phyloP scores from a whole-genome alignment of 2,888 invertebrate genomes.

The Troilus luridus region DNA sequence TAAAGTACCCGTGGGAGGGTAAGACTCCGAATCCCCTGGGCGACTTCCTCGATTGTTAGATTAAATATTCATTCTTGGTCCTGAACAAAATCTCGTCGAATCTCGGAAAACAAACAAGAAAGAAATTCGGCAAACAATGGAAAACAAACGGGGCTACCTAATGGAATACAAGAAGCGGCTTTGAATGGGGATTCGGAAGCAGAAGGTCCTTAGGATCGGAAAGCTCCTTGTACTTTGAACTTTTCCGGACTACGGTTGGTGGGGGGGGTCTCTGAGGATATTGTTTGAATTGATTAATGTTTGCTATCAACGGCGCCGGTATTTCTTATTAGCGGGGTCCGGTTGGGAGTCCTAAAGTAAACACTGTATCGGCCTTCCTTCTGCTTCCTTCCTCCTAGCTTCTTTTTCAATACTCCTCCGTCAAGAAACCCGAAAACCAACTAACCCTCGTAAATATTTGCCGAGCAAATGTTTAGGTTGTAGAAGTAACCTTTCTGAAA shows the following conservation, averaged over 20 bases:
- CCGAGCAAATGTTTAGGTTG: neutral
- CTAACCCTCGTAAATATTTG: neutral
- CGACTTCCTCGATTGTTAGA: neutral
- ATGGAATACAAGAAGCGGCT: constrained; percentile 1
- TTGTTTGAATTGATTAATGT: constrained; percentile 49
- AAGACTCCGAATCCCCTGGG: too few relatives aligned
- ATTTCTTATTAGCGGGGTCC: constrained; percentile 34
- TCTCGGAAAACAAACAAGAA: neutral
- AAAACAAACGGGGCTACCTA: constrained; percentile 3
- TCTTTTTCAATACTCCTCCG: neutral
- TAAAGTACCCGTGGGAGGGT: too few relatives aligned
- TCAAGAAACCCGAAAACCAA: constrained; percentile 1
- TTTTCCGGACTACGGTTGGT: neutral
- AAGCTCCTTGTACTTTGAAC: neutral
- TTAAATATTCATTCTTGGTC: neutral
- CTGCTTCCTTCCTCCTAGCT: neutral
- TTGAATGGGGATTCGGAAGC: constrained; percentile 7
- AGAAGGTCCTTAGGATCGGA: neutral
- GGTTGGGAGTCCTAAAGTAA: neutral
- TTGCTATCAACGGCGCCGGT: constrained; percentile 32
- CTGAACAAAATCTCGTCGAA: neutral
- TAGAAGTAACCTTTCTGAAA: neutral
- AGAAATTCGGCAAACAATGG: neutral
- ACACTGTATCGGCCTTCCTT: neutral
- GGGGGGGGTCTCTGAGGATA: neutral